These are phyloP conservation scores for Paradisaea rubra DNA, from an alignment of 2,113 vertebrate genomes.

Conservation along the genomic window DNA sequence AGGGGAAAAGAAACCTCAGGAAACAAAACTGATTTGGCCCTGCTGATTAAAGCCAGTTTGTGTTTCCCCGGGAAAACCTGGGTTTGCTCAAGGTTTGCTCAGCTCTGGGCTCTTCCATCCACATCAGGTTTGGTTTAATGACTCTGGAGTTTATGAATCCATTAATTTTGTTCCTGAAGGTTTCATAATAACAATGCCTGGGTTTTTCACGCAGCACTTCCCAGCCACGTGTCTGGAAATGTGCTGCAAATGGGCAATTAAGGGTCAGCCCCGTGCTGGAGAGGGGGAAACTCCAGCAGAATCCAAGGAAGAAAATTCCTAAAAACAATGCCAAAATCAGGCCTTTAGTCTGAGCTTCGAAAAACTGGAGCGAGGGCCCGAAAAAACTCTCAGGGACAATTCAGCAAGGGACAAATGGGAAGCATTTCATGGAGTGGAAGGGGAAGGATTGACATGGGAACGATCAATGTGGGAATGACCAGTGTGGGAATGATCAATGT, in stretches of 20 bases:
- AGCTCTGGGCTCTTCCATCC: conserved; percentile 25
- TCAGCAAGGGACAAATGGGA: neutral
- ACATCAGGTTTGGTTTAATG: conserved; percentile 30
- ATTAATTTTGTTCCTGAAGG: conserved; percentile 19
- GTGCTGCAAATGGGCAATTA: neutral
- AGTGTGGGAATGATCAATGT: accelerated
- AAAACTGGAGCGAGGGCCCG: neutral
- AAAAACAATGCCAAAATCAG: neutral
- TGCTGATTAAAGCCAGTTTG: conserved; percentile 42
- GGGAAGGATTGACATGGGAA: neutral
- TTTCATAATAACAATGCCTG: neutral
- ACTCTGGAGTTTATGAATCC: neutral
- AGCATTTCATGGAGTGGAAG: neutral
- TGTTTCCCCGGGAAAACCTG: conserved; percentile 51
- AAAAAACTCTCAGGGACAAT: neutral
- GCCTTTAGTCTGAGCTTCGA: neutral
- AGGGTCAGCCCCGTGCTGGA: neutral
- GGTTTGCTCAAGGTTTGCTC: conserved; percentile 49
- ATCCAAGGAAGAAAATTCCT: neutral
- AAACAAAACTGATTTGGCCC: conserved; percentile 28
- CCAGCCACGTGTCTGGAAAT: neutral
- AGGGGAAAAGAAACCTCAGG: neutral
- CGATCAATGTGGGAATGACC: neutral
- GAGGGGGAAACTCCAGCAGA: neutral
- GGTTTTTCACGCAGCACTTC: neutral